Conservation (phyloP, 2,797 vertebrate genomes). For the Clarias laeviceps region DNA sequence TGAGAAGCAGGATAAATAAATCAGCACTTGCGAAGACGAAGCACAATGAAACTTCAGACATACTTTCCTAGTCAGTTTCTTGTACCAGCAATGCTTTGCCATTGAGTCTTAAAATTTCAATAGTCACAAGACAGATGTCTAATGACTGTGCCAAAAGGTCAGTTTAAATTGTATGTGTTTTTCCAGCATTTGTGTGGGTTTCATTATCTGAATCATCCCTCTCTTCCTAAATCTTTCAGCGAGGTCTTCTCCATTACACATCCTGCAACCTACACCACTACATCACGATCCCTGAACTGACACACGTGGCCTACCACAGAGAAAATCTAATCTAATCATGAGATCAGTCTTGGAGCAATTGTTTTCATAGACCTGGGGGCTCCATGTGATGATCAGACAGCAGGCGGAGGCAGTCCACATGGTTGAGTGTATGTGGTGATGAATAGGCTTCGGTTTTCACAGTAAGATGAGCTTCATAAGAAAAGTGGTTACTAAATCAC, state of each 20-base stretch:
- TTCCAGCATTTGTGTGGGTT: slow-evolving; percentile 59
- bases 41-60: slow-evolving; percentile 42
- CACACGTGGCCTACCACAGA: slow-evolving; percentile 39
- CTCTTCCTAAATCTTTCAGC: slow-evolving; percentile 49
- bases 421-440: slow-evolving; percentile 14
- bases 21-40: slow-evolving; percentile 30
- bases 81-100: slow-evolving; percentile 49
- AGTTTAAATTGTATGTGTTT: slow-evolving; percentile 67
- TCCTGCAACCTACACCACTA: slow-evolving; percentile 39
- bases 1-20: slow-evolving; percentile 41
- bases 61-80: slow-evolving; percentile 50
- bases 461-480: neutral
- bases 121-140: slow-evolving; percentile 63
- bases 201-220: slow-evolving; percentile 58
- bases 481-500: slow-evolving; percentile 7
- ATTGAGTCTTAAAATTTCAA: slow-evolving; percentile 62
- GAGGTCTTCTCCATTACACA: slow-evolving; percentile 38
- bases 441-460: neutral
- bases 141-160: slow-evolving; percentile 64
- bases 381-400: slow-evolving; percentile 58
- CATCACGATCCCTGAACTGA: slow-evolving; percentile 57
- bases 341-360: slow-evolving; percentile 51
- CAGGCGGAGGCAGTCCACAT: slow-evolving; percentile 52
- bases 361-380: slow-evolving; percentile 58
- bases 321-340: slow-evolving; percentile 41